Base-by-base conservation (phyloP, 2,797 vertebrate genomes). In the Oceanodroma leucorhoa region DNA sequence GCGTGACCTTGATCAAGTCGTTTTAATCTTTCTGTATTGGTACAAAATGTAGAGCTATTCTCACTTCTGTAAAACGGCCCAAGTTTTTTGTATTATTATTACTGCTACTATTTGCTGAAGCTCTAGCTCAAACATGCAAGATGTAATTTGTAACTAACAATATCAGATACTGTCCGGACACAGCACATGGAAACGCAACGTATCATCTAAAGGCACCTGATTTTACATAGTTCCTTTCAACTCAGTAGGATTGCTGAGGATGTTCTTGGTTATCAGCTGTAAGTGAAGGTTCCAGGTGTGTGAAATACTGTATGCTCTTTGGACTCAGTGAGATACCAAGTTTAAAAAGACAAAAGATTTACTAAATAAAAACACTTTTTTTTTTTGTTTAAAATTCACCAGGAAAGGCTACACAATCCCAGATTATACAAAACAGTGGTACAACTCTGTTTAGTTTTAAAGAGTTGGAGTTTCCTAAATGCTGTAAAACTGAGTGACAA, bases 91-190 rank as follows among this genome's bases (percentile, higher is more conserved):
- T 23, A 11, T 7, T 70, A 19, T 36, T 45, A n/a, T 9, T 21
- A 36, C 16, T 23, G 41, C 69, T 53, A 6, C 29, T 32, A 3
- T 40, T n/a, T 36, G 57, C 65, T 62, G 22, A 71, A 61, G 69
- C 48, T 36, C 30, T 5, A 54, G 36, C 58, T 73, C 24, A 22
- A 53, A 84, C 21, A 9, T 1, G 6, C 51, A 57, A 36, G 22
- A n/a, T n/a, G 30, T 24, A 51, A 36, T 89, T 34, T 57, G n/a
- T 17, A 80, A 34, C 23, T 7, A n/a, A 38, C 55, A 27, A 21
- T 13, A 21, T 18, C 11, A 51, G 30, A 53, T 18, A 16, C 26
- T 21, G 36, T 7, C 29, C 0, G 0, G 43, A 27, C 1, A 0
- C 34, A 57, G 43, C 26, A 41, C 27, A 6, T 24, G 8, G 40